phyloP scores from a whole-genome alignment of 2,888 invertebrate genomes.

The Siphlonurus alternatus region DNA sequence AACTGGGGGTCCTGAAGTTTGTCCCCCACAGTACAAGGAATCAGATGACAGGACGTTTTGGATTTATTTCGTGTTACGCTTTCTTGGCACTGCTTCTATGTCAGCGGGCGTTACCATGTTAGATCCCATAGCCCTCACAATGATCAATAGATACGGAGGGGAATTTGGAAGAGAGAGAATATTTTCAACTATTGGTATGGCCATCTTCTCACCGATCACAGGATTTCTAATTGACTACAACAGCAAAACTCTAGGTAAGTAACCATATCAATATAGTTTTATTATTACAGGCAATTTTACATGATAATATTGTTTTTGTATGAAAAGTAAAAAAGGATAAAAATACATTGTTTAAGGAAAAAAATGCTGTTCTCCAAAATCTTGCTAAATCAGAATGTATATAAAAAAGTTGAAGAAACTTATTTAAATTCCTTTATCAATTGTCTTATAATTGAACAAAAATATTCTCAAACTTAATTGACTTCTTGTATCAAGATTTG shows the following conservation, averaged over 20 bases:
- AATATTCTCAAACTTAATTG: too few relatives aligned
- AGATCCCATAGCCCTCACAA: constrained; percentile 73
- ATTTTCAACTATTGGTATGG: constrained; percentile 68
- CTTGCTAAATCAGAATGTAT: too few relatives aligned
- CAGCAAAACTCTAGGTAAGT: constrained; percentile 29
- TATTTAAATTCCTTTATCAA: too few relatives aligned
- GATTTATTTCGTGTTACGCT: constrained; percentile 62
- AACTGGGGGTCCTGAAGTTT: constrained; percentile 27
- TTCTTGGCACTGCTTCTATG: constrained; percentile 64
- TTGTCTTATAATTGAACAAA: too few relatives aligned
- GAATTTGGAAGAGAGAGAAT: constrained; percentile 66
- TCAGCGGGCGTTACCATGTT: constrained; percentile 74
- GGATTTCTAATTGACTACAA: constrained; percentile 60
- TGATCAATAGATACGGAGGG: constrained; percentile 69
- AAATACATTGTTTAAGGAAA: too few relatives aligned
- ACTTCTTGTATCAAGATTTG: too few relatives aligned
- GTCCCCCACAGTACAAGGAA: constrained; percentile 63
- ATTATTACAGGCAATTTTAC: neutral
- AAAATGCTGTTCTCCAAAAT: too few relatives aligned
- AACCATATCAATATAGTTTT: too few relatives aligned
- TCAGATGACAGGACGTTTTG: constrained; percentile 64
- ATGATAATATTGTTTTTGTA: too few relatives aligned
- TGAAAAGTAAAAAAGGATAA: too few relatives aligned
- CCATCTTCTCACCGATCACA: constrained; percentile 63
- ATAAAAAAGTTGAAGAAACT: too few relatives aligned